Base-by-base conservation (phyloP, 92 coral and sea anemone species). In the Galaxea fascicularis region DNA sequence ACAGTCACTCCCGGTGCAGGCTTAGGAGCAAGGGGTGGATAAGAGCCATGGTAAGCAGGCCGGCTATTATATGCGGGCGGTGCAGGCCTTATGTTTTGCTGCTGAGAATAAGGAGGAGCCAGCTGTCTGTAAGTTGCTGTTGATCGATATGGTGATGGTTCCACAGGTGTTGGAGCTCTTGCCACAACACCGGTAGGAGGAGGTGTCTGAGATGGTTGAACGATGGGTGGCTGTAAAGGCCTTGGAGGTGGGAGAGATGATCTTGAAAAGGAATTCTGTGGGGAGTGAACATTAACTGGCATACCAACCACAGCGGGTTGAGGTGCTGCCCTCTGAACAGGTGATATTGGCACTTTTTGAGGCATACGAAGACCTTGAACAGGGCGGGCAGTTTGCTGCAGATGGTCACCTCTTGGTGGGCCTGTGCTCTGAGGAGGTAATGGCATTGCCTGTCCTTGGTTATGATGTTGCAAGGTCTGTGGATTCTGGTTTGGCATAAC, bases 11-110 rank as follows among this genome's bases (percentile, higher is more conserved):
- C 86, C 13, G 77, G 71, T 10, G 86, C 58, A 82, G 86, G 86
- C 58, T 82, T 82, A 6, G 86, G 86, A 28, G 86, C 86, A 3
- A 82, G 77, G 7, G 78, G 86, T 39, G 86, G 86, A 12, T 82
- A 82, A 45, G 69, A 21, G 18, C 78, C 24, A 7, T 67, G 60
- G 72, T 35, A 79, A 14, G 74, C 39, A 58, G 77, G 58, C 67
- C 86, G 68, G 30, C 78, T 73, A 62, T 46, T 82, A 45, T 70
- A 71, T 26, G 77, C 78, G 10, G 78, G 78, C 10, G 86, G 78
- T 4, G 65, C 65, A 39, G 77, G 78, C 15, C 86, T 63, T 28
- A 68, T 4, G 52, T 53, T 79, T 15, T 82, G 86, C 86, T 70
- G 86, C 86, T 70, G 86, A 59, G 86, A 49, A 41, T 30, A 70